Evolutionary conservation across 2,888 invertebrate species (phyloP).

Genomic region (Tiliacea citrago): DNA sequence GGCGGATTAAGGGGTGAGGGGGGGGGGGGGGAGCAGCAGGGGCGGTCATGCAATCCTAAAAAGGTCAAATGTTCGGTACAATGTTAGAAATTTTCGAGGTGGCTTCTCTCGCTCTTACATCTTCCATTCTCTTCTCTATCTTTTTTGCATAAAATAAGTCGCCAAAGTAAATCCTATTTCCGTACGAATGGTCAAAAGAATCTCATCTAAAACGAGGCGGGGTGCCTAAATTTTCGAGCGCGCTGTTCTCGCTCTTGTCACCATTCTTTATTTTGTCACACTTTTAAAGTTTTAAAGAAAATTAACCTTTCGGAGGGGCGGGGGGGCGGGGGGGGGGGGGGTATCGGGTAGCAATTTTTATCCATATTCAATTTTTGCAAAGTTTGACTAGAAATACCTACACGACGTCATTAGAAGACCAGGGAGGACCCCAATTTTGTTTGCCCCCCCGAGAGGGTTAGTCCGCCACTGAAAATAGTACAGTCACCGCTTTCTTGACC

Average conservation of each 20-base stretch:
- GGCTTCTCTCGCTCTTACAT: neutral
- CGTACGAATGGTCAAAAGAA: neutral
- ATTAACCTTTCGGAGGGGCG: neutral
- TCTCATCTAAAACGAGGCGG: neutral
- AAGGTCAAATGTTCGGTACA: neutral
- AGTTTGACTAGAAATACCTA: neutral
- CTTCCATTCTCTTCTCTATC: neutral
- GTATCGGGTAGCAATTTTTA: neutral
- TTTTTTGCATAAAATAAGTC: neutral
- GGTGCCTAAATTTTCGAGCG: neutral
- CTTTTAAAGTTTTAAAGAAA: neutral
- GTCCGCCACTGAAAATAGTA: neutral
- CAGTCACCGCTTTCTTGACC: neutral
- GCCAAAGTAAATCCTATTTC: neutral
- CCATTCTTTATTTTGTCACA: neutral
- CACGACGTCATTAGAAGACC: neutral
- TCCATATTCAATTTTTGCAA: neutral
- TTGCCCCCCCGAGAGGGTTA: neutral
- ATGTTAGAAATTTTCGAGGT: neutral
- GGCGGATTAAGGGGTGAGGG: too few species aligned
- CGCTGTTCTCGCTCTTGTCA: neutral
- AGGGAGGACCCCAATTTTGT: too few species aligned
- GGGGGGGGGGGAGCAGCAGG: too few species aligned
- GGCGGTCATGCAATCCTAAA: neutral
- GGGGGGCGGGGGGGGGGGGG: too few species aligned